Percentiles rank a stretch among this genome's conserved stretches.
Evolutionary conservation across 1,140 invertebrate genomes (phyloP).

Genomic region (Philotrypesis tridentata): DNA sequence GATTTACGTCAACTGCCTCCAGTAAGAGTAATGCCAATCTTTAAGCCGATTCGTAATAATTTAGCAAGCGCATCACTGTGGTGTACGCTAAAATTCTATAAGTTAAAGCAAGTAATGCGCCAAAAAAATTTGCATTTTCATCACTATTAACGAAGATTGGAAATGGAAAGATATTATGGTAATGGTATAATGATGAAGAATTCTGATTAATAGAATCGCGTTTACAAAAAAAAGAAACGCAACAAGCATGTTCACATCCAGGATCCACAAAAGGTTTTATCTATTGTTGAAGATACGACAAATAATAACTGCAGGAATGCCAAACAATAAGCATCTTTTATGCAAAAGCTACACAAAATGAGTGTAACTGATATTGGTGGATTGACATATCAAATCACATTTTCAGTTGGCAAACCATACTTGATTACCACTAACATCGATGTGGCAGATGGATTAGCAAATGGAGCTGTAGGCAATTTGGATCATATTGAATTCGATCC

Average conservation of each 20-base stretch:
- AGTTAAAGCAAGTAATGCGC: slow-evolving; percentile 55
- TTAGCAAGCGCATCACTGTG: slow-evolving; percentile 48
- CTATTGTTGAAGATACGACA: slow-evolving; percentile 45
- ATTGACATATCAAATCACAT: slow-evolving; percentile 59
- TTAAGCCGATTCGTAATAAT: neutral
- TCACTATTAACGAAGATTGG: slow-evolving; percentile 60
- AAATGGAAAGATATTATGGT: slow-evolving; percentile 52
- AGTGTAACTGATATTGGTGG: slow-evolving; percentile 59
- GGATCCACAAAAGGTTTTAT: slow-evolving; percentile 55
- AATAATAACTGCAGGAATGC: neutral
- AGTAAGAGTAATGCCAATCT: slow-evolving; percentile 49
- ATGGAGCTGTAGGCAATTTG: slow-evolving; percentile 63
- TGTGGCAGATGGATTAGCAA: slow-evolving; percentile 61
- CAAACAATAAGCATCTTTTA: neutral
- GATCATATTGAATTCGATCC: too few relatives aligned
- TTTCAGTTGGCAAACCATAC: slow-evolving; percentile 58
- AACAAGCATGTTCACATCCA: slow-evolving; percentile 43
- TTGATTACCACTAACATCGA: slow-evolving; percentile 65
- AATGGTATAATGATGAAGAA: slow-evolving; percentile 45
- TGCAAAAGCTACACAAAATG: slow-evolving; percentile 65
- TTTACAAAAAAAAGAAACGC: slow-evolving; percentile 44
- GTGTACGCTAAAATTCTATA: slow-evolving; percentile 52
- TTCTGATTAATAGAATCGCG: slow-evolving; percentile 49
- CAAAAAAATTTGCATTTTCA: slow-evolving; percentile 56
- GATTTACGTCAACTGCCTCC: slow-evolving; percentile 55